Conservation (phyloP, 2,888 invertebrate genomes). For the Dione juno region DNA sequence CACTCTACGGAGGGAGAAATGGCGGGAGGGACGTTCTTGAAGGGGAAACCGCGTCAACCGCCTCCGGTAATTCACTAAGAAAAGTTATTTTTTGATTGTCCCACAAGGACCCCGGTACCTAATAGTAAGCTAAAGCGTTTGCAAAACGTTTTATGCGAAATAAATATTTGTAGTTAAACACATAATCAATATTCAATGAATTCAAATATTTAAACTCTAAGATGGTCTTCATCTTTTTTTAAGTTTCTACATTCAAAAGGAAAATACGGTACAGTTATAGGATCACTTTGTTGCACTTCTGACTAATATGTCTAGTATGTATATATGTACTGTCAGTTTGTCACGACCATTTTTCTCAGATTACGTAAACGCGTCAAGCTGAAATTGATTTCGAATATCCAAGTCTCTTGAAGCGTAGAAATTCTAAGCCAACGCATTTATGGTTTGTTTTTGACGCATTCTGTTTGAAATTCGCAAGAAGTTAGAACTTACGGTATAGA, state of each 20-base stretch:
- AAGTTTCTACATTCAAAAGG: too few species aligned
- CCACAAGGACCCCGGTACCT: slow-evolving; percentile 57
- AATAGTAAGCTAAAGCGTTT: slow-evolving; percentile 68
- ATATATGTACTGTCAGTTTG: too few species aligned
- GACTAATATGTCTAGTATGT: too few species aligned
- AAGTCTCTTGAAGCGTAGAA: too few species aligned
- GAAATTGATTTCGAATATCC: too few species aligned
- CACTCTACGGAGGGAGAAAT: slow-evolving; percentile 77
- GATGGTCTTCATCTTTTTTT: not conserved
- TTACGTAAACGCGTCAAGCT: not conserved
- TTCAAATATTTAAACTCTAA: not conserved
- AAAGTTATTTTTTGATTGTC: slow-evolving; percentile 78
- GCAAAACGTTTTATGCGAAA: slow-evolving; percentile 16
- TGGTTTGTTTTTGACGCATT: too few species aligned
- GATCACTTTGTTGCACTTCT: too few species aligned
- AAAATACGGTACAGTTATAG: too few species aligned
- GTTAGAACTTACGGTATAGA: too few species aligned
- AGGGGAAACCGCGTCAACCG: slow-evolving; percentile 80
- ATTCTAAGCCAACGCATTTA: too few species aligned
- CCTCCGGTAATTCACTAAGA: slow-evolving; percentile 82
- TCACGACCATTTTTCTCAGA: not conserved
- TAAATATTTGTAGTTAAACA: slow-evolving; percentile 4
- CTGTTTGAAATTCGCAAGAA: too few species aligned
- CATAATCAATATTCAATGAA: not conserved
- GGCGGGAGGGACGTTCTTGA: slow-evolving; percentile 78